Conservation (phyloP, 2,797 vertebrate species). For the Todus mexicanus region DNA sequence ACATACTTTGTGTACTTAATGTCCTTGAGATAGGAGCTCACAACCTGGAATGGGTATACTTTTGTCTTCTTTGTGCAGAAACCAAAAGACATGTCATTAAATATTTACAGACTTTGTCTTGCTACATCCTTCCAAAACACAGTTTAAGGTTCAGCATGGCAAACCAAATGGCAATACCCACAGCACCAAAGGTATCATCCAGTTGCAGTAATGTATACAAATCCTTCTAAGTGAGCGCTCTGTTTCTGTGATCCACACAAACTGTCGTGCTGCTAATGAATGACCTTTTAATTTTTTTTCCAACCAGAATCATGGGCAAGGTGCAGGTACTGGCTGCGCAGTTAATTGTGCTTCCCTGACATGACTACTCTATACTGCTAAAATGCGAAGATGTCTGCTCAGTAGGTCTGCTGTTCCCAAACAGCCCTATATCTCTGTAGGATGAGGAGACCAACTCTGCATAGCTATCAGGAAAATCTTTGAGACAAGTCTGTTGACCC, state of each 20-base stretch:
- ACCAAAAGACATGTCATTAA: background rate
- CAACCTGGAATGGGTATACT: background rate
- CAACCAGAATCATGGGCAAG: background rate
- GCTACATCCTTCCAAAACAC: background rate
- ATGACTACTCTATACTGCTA: background rate
- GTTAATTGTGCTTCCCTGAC: background rate
- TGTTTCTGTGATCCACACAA: background rate
- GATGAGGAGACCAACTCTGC: rapidly evolving
- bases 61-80: background rate
- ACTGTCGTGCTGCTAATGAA: background rate
- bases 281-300: background rate
- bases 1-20: background rate
- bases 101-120: background rate
- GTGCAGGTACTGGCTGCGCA: background rate
- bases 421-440: background rate
- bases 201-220: background rate
- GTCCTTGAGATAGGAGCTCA: background rate
- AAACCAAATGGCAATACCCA: background rate
- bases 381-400: rapidly evolving
- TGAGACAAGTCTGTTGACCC: background rate
- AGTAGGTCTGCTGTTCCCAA: background rate
- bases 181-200: background rate
- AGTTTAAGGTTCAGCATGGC: background rate
- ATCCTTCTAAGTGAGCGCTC: background rate
- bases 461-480: background rate